Evolutionary conservation across 2,888 invertebrate genomes (phyloP).

Genomic region (Autographa pulchrina): DNA sequence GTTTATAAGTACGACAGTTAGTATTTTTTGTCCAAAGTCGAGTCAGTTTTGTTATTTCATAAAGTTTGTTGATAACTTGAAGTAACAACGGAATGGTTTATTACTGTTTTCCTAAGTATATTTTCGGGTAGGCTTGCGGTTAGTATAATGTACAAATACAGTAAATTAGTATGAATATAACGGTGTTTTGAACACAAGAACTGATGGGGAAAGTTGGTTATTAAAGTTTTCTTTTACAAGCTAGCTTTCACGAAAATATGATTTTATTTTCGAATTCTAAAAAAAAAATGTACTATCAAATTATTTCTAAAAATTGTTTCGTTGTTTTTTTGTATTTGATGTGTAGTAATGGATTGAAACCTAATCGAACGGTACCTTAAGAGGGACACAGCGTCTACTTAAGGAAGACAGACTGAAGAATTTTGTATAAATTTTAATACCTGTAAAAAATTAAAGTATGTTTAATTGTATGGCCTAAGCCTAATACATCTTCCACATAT

Average conservation of each 20-base stretch:
- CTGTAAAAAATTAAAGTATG: slow-evolving; percentile 21
- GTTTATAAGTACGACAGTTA: too few species aligned
- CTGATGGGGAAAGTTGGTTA: slow-evolving; percentile 50
- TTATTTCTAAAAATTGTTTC: background rate
- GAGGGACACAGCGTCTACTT: slow-evolving; percentile 14
- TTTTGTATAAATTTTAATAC: slow-evolving; percentile 35
- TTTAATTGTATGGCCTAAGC: slow-evolving; percentile 34
- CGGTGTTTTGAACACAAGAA: slow-evolving; percentile 59
- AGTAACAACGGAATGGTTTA: slow-evolving; percentile 32
- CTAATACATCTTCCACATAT: slow-evolving; percentile 46
- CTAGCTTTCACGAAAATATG: slow-evolving; percentile 31
- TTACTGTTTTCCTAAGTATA: slow-evolving; percentile 45
- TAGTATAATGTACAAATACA: slow-evolving; percentile 56
- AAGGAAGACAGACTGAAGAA: slow-evolving; percentile 42
- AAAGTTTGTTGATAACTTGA: slow-evolving; percentile 40
- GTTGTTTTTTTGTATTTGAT: background rate
- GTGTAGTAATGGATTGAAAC: background rate
- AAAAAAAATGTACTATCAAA: background rate
- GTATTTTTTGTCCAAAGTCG: too few species aligned
- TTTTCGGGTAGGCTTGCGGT: slow-evolving; percentile 44
- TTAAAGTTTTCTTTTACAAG: slow-evolving; percentile 37
- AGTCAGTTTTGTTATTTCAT: slow-evolving; percentile 38
- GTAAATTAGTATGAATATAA: slow-evolving; percentile 52
- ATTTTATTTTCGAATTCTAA: slow-evolving; percentile 18
- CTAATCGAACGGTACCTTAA: slow-evolving; percentile 7